Percentiles rank a stretch among this genome's conserved stretches.
These are phyloP conservation scores for Turritopsis rubra DNA, from an alignment of 30 jellyfish, hydroid and myxozoan species.

Conservation along the genomic window DNA sequence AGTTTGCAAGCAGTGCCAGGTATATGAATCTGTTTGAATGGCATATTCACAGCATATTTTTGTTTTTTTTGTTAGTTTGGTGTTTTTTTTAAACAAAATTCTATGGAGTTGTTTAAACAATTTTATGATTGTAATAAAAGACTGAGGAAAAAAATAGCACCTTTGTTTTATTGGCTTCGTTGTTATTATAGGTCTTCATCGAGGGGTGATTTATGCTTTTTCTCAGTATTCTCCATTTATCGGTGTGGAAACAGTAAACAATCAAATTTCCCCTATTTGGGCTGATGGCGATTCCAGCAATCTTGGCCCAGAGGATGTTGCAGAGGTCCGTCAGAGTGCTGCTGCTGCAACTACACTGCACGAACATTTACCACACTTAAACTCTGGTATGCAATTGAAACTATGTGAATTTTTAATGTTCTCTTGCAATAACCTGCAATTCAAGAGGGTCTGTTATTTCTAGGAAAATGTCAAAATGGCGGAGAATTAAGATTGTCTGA, in stretches of 20 bases:
- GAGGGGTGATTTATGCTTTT: conserved; percentile 84
- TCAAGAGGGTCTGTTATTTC: too few relatives aligned
- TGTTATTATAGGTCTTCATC: conserved; percentile 8
- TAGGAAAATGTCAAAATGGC: conserved; percentile 85
- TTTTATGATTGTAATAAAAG: too few relatives aligned
- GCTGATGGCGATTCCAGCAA: conserved; percentile 65
- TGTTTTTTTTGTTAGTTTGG: too few relatives aligned
- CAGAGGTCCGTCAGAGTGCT: conserved; percentile 43
- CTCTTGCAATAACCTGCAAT: too few relatives aligned
- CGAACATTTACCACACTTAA: conserved; percentile 39
- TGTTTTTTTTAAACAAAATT: too few relatives aligned
- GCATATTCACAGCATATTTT: too few relatives aligned
- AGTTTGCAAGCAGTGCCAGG: background rate
- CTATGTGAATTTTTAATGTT: background rate
- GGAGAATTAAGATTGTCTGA: conserved; percentile 68
- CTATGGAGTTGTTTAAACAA: too few relatives aligned
- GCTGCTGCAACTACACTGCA: conserved; percentile 55
- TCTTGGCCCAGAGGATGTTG: conserved; percentile 73
- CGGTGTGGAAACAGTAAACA: conserved; percentile 35
- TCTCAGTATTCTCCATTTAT: conserved; percentile 83
- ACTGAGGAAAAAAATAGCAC: too few relatives aligned
- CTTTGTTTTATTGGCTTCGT: background rate
- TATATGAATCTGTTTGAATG: background rate
- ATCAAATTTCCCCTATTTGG: conserved; percentile 16
- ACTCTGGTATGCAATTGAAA: background rate